Evolutionary conservation across 2,888 invertebrate species (phyloP).

Genomic region (Tetragonisca angustula): DNA sequence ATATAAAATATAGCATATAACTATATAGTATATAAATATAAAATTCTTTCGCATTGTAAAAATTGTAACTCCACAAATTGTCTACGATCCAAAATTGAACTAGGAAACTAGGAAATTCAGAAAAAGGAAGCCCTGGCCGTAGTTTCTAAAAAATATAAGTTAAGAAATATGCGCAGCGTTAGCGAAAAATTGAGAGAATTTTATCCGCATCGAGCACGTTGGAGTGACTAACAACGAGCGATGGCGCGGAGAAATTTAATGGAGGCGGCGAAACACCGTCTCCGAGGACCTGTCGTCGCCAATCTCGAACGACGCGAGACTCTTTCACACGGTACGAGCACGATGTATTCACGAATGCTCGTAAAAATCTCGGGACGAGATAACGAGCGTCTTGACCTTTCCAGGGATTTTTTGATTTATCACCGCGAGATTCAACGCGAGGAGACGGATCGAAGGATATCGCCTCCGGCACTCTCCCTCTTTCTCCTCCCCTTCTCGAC

Average conservation of each 20-base stretch:
- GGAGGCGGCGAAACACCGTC: conserved; percentile 4
- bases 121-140: no score
- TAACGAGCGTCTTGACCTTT: conserved; percentile 69
- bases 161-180: no score
- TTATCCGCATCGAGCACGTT: background rate
- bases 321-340: background rate
- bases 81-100: no score
- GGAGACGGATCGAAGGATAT: conserved; percentile 20
- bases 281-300: conserved; percentile 11
- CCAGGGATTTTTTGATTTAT: conserved; percentile 52
- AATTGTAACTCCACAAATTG: no score
- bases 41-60: no score
- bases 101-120: no score
- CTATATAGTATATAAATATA: no score
- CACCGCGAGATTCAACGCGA: conserved; percentile 7
- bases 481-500: background rate
- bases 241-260: conserved; percentile 24
- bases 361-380: conserved; percentile 60
- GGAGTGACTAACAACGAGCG: no score
- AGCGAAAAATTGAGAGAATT: background rate
- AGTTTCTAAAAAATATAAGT: no score
- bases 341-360: conserved; percentile 41
- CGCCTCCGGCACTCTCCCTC: background rate
- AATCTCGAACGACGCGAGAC: background rate
- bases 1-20: no score